Percentiles rank a stretch among this genome's conserved stretches.
Conservation (phyloP, 2,113 vertebrate species). For the Megaceryle torquata region DNA sequence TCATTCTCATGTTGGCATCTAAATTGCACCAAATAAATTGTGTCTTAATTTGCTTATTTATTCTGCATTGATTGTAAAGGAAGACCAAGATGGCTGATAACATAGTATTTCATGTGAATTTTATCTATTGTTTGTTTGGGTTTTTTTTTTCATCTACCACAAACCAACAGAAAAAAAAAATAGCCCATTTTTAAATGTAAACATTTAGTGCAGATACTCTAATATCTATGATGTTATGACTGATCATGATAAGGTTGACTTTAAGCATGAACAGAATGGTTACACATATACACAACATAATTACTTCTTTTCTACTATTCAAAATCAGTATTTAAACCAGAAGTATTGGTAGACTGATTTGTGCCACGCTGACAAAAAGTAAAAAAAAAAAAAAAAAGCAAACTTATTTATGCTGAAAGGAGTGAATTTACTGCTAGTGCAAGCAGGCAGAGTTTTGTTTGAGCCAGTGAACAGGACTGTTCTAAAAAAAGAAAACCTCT, state of each 20-base stretch:
- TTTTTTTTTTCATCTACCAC: neutral
- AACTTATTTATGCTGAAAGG: neutral
- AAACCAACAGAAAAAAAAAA: neutral
- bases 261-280: neutral
- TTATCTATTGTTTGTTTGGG: neutral
- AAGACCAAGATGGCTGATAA: neutral
- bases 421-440: neutral
- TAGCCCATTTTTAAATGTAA: neutral
- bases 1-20: neutral
- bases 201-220: neutral
- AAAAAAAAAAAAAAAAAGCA: neutral
- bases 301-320: neutral
- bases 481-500: slow-evolving; percentile 19
- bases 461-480: neutral
- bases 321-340: neutral
- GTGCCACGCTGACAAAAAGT: neutral
- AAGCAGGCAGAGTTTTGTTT: neutral
- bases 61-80: neutral
- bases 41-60: neutral
- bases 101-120: neutral
- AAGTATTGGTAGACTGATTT: neutral
- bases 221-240: neutral
- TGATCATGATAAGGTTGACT: neutral
- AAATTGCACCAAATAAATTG: neutral
- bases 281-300: neutral